Evolutionary conservation across 2,888 invertebrate genomes (phyloP), one percentile per base, ranked within the genome.

Genomic region (Dasypolia templi): DNA sequence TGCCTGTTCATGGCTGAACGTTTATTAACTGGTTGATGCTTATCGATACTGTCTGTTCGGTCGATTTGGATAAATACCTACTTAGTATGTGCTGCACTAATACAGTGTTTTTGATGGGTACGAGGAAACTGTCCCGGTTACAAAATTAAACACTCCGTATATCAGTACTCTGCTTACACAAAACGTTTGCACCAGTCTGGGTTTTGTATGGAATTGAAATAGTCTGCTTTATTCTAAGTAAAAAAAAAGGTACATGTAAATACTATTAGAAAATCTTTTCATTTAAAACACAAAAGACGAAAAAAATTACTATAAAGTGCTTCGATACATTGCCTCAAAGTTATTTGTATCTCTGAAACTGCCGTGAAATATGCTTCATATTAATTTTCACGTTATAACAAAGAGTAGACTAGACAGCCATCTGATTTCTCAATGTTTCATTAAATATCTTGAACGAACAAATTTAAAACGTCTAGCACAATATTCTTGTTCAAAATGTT

Each of bases 401-500:
- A 81, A 81, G 81, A 63, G 46, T 46, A 46, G 62, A 77, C 81
- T 55, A 72, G 82, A 81, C 77, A 72, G 75, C 56, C 69, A 79
- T 66, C 62, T 62, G 77, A 81, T 81, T 81, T 81, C 73, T 74
- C 55, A 74, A 58, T 72, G 75, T 82, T 82, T 70, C 66, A 66
- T 82, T 82, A 70, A 78, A 70, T 77, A 59, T 77, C 71, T 82
- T 71, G 67, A 81, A 68, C 44, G 81, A 80, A 77, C 66, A 70
- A 69, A 75, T 82, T 74, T 72, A 79, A 82, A 77, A 77, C 39
- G 55, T 81, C 82, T 78, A 68, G 74, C 63, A 59, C 67, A 77
- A 71, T 82, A 78, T 81, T 78, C 67, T 68, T 44, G 56, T 56
- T 73, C 51, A 70, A 65, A 81, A 77, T 70, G 55, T 81, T 61